These are phyloP conservation scores for Drosophila maculinotata DNA, from an alignment of 2,888 invertebrate genomes.

Conservation along the genomic window DNA sequence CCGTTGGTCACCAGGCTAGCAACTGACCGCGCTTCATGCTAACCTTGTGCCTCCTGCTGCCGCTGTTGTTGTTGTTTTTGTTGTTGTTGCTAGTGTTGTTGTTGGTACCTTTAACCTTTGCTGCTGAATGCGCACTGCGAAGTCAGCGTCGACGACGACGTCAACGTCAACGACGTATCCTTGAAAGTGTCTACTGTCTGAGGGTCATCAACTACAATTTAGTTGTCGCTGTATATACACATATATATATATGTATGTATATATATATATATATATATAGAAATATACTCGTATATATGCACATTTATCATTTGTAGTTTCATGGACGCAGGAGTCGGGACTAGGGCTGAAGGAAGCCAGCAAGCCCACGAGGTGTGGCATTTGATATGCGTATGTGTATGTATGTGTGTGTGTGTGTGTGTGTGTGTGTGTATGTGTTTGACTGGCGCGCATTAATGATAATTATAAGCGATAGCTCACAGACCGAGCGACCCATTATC, in stretches of 20 bases:
- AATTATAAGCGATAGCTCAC: constrained; percentile 47
- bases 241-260: constrained; percentile 23
- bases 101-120: constrained; percentile 79
- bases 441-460: constrained; percentile 46
- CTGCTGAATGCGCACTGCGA: constrained; percentile 31
- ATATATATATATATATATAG: constrained; percentile 36
- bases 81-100: constrained; percentile 34
- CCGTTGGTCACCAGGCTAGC: constrained; percentile 36
- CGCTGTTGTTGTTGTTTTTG: constrained; percentile 16
- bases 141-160: constrained; percentile 33
- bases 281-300: constrained; percentile 15
- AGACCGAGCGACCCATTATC: constrained; percentile 56
- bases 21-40: constrained; percentile 57
- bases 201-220: constrained; percentile 76
- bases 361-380: constrained; percentile 41
- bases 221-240: constrained; percentile 34
- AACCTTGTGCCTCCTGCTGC: constrained; percentile 73
- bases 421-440: constrained; percentile 18
- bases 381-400: constrained; percentile 18
- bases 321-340: constrained; percentile 49
- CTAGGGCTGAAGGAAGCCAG: constrained; percentile 18
- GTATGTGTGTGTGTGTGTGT: constrained; percentile 2
- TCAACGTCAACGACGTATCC: constrained; percentile 65
- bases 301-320: constrained; percentile 29
- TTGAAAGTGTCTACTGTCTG: constrained; percentile 78